These are phyloP conservation scores for Numenius phaeopus DNA, from an alignment of 2,797 vertebrate species.

Conservation along the genomic window DNA sequence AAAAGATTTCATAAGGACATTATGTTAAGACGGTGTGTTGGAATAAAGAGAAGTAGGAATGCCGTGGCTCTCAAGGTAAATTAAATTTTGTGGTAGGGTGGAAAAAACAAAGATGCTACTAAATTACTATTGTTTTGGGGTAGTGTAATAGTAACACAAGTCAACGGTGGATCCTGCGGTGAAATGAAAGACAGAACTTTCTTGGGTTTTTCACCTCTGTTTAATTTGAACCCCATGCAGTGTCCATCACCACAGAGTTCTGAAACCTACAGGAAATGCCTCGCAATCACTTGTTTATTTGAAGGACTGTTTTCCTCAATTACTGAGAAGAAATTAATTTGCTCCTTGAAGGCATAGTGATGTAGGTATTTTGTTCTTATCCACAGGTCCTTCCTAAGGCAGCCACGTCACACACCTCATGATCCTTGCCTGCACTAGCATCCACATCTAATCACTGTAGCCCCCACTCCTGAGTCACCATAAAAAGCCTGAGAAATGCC, in stretches of 20 bases:
- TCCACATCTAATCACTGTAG: not conserved
- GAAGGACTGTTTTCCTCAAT: not conserved
- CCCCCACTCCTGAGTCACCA: not conserved
- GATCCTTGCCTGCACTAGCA: not conserved
- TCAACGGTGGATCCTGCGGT: not conserved
- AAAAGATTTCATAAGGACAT: not conserved
- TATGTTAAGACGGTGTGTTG: not conserved
- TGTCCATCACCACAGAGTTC: not conserved
- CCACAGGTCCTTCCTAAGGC: not conserved
- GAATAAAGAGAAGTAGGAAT: not conserved
- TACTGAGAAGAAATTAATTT: constrained; percentile 1
- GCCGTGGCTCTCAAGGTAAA: not conserved
- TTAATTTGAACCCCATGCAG: not conserved
- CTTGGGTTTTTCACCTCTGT: not conserved
- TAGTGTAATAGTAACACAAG: not conserved
- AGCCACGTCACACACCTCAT: not conserved
- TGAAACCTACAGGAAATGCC: not conserved
- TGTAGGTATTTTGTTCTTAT: not conserved
- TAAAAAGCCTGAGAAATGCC: not conserved
- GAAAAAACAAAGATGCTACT: not conserved
- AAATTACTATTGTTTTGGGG: not conserved
- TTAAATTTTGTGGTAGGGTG: not conserved
- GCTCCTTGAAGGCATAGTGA: not conserved
- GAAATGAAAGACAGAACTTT: not conserved
- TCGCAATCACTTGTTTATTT: not conserved